A percentile compares a stretch with the other conserved stretches of the same genome.
Evolutionary conservation across 2,113 vertebrate genomes (phyloP).

Genomic region (Chamaetylas fuelleborni): DNA sequence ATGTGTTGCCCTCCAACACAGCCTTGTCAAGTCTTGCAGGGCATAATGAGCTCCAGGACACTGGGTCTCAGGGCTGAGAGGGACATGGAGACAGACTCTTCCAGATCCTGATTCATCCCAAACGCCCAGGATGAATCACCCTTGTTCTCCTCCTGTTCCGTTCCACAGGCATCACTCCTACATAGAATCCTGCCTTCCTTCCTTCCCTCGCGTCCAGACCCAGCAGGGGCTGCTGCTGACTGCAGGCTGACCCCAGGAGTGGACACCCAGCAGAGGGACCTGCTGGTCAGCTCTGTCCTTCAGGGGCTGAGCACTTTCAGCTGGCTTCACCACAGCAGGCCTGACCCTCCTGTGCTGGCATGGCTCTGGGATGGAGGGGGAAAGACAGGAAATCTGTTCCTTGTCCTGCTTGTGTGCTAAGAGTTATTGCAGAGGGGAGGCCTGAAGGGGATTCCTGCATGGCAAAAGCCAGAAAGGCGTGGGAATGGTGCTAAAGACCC

Average conservation of each 20-base stretch:
- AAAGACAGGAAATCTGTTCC: not conserved
- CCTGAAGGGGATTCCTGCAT: not conserved
- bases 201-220: too few relatives aligned
- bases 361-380: not conserved
- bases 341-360: not conserved
- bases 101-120: too few relatives aligned
- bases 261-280: not conserved
- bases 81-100: too few relatives aligned
- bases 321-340: not conserved
- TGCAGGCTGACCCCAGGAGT: too few relatives aligned
- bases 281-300: not conserved
- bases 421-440: not conserved
- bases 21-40: too few relatives aligned
- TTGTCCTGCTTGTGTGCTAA: not conserved
- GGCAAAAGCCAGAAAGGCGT: fast-evolving
- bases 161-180: not conserved
- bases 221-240: not conserved
- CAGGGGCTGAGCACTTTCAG: not conserved
- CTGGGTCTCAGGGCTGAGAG: too few relatives aligned
- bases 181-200: not conserved
- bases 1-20: too few relatives aligned
- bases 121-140: not conserved
- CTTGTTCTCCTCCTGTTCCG: not conserved
- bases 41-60: too few relatives aligned
- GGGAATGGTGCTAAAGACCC: not conserved